These are phyloP conservation scores for Ancistrus triradiatus DNA, from an alignment of 2,113 vertebrate genomes.

Conservation along the genomic window DNA sequence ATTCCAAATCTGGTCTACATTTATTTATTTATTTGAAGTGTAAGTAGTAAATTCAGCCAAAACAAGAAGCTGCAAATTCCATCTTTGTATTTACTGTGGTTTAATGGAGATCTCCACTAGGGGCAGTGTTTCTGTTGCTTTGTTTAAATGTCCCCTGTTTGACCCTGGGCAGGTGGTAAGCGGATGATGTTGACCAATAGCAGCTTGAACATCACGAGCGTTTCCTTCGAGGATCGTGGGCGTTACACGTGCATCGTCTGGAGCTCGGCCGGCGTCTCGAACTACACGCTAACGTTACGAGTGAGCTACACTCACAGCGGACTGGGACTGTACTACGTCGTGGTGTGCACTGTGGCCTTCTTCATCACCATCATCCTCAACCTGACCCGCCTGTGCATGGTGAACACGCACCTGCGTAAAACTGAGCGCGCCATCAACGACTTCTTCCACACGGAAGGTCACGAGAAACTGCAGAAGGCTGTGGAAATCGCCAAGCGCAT, in stretches of 20 bases:
- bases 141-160: too few relatives aligned
- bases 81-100: too few relatives aligned
- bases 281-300: conserved; percentile 81
- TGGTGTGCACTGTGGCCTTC: conserved; percentile 87
- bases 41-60: too few relatives aligned
- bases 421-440: conserved; percentile 92
- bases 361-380: conserved; percentile 85
- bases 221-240: conserved; percentile 84
- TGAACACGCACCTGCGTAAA: conserved; percentile 90
- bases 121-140: too few relatives aligned
- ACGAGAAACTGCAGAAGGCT: conserved; percentile 92
- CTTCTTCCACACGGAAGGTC: conserved; percentile 90
- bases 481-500: conserved; percentile 93
- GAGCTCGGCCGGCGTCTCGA: conserved; percentile 44
- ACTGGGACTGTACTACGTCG: conserved; percentile 86
- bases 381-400: conserved; percentile 86
- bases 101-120: too few relatives aligned
- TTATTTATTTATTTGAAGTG: too few relatives aligned
- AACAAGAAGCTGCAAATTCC: too few relatives aligned
- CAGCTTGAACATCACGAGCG: conserved; percentile 80
- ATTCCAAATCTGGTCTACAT: too few relatives aligned
- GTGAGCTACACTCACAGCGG: conserved; percentile 82
- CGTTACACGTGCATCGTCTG: conserved; percentile 78
- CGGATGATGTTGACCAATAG: conserved; percentile 73
- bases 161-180: conserved; percentile 78